Base-by-base conservation (phyloP, 2,888 invertebrate genomes). In the Notodonta ziczac region DNA sequence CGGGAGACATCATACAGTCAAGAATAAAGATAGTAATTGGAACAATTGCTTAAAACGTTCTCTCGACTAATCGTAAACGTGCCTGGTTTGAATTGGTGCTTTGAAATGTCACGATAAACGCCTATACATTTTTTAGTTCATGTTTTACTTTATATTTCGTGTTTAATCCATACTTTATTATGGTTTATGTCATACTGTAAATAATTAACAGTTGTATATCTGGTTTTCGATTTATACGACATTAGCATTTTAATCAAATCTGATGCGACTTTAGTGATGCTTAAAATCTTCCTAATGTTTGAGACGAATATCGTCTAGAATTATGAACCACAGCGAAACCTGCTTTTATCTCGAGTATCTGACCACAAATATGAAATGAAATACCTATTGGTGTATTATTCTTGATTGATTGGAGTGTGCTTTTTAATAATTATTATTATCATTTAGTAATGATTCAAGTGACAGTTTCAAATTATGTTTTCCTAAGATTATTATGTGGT, bases 221-320 rank as follows among this genome's bases (percentile, higher is more conserved):
- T 61, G 54, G 63, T 69, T 62, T 58, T 46, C 52, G 46, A 57
- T 60, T 58, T n/a, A 57, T 56, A 64, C 32, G 58, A 55, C 57
- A 66, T 69, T 69, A 48, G 51, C 61, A 73, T 66, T 59, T 69
- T 52, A 62, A 64, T 63, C 52, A 56, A 57, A 66, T 63, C 59
- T 58, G 50, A 51, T 55, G 56, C 42, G 35, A 60, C 57, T 57
- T 60, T 56, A 52, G 56, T 70, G 58, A 62, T 40, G 62, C 46
- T 4, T 52, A 62, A 59, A 54, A 54, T 39, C 39, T 57, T 35
- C 24, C 55, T 54, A 56, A 58, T 51, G 53, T 58, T 66, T 57
- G 52, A 46, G 24, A 44, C 55, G 59, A 56, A 62, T 59, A 57
- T 57, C 57, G 42, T 55, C 46, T 58, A 56, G 32, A 40, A 42